Evolutionary conservation across 2,888 invertebrate genomes (phyloP).

Genomic region (Brenthis daphne): DNA sequence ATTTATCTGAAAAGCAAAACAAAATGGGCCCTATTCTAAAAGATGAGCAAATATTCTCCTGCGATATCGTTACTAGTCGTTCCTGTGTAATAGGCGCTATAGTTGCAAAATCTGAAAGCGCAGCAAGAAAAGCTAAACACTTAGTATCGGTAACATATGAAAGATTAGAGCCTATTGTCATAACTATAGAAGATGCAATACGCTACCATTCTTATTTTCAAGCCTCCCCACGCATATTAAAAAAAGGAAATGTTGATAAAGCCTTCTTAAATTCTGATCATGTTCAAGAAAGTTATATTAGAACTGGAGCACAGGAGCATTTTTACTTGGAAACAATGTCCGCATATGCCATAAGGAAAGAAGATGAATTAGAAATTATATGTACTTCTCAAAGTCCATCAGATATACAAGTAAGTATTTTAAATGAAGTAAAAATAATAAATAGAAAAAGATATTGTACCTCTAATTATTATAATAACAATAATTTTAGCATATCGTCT

Average conservation of each 20-base stretch:
- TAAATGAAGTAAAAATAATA: background rate
- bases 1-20: constrained; percentile 86
- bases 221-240: constrained; percentile 77
- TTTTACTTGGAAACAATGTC: constrained; percentile 93
- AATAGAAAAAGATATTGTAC: too few relatives aligned
- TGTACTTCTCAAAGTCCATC: constrained; percentile 91
- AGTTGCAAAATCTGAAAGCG: constrained; percentile 87
- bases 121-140: constrained; percentile 90
- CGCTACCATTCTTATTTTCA: constrained; percentile 85
- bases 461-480: background rate
- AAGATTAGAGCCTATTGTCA: constrained; percentile 88
- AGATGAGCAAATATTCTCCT: constrained; percentile 92
- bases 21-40: constrained; percentile 86
- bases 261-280: constrained; percentile 86
- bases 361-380: constrained; percentile 92
- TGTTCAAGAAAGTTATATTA: constrained; percentile 85
- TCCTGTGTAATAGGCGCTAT: constrained; percentile 92
- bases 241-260: constrained; percentile 85
- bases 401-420: constrained; percentile 83
- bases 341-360: constrained; percentile 85
- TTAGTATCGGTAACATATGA: constrained; percentile 90
- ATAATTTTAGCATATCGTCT: constrained; percentile 79
- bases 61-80: constrained; percentile 86
- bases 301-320: constrained; percentile 93
- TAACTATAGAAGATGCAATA: constrained; percentile 94